phyloP scores from a whole-genome alignment of 2,797 vertebrate species.

The Pipistrellus pipistrellus region DNA sequence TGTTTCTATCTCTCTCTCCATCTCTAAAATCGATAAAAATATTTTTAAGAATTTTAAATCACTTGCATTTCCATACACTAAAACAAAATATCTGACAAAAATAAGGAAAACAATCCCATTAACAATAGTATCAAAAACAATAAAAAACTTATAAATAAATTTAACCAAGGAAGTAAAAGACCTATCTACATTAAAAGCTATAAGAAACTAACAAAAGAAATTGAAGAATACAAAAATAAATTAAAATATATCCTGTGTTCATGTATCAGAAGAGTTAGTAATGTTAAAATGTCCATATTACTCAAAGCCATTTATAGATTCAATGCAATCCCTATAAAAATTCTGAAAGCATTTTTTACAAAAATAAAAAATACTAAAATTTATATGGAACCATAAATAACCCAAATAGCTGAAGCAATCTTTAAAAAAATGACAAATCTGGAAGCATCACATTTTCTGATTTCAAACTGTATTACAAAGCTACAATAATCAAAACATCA shows the following conservation, averaged over 20 bases:
- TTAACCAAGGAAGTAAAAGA: neutral
- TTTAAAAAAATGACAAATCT: neutral
- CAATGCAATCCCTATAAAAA: neutral
- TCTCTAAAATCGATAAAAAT: too few species aligned
- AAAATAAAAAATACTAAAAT: neutral
- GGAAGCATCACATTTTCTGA: neutral
- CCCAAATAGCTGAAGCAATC: neutral
- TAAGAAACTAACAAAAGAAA: neutral
- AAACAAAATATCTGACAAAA: neutral
- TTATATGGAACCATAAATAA: neutral
- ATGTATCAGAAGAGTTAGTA: neutral
- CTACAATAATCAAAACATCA: neutral
- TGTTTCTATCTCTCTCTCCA: too few species aligned
- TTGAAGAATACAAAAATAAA: neutral
- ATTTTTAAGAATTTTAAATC: neutral
- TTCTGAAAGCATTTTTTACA: neutral
- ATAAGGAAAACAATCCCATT: neutral
- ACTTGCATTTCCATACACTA: neutral
- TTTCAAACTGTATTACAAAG: neutral
- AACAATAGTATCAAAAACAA: neutral
- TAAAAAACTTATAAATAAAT: neutral
- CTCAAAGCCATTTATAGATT: neutral
- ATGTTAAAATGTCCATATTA: neutral
- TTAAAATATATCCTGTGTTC: neutral
- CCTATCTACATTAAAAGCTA: neutral